Evolutionary conservation across 2,113 vertebrate genomes (phyloP).

Genomic region (Orcinus orca): DNA sequence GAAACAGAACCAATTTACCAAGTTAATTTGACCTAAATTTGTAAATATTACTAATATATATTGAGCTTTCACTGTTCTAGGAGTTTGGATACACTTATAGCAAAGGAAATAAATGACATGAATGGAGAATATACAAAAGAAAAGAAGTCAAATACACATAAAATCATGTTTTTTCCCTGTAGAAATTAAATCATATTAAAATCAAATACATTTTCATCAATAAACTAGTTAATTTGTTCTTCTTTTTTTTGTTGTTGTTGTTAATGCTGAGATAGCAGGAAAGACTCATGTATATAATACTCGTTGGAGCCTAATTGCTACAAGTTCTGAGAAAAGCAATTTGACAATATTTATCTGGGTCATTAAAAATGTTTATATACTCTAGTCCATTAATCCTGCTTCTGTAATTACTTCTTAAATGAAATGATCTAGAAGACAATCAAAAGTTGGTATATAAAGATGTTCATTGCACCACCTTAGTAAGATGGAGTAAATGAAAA

Average conservation of each 20-base stretch:
- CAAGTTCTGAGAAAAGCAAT: constrained; percentile 9
- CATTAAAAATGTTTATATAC: constrained; percentile 60
- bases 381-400: constrained; percentile 40
- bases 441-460: neutral
- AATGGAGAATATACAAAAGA: neutral
- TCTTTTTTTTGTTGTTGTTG: neutral
- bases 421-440: constrained; percentile 47
- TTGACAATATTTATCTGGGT: constrained; percentile 59
- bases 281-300: neutral
- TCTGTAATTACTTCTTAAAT: constrained; percentile 63
- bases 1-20: neutral
- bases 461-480: neutral
- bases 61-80: neutral
- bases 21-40: neutral
- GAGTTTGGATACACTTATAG: neutral
- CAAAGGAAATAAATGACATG: neutral
- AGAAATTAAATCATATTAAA: neutral
- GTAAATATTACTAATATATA: neutral
- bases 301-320: neutral
- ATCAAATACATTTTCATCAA: neutral
- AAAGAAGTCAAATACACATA: neutral
- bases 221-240: neutral
- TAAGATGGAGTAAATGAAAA: neutral
- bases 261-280: neutral
- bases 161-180: neutral